Evolutionary conservation across 2,113 vertebrate genomes (phyloP), one percentile per base, ranked within the genome.

Genomic region (Lepidiolamprologus cunningtoni): DNA sequence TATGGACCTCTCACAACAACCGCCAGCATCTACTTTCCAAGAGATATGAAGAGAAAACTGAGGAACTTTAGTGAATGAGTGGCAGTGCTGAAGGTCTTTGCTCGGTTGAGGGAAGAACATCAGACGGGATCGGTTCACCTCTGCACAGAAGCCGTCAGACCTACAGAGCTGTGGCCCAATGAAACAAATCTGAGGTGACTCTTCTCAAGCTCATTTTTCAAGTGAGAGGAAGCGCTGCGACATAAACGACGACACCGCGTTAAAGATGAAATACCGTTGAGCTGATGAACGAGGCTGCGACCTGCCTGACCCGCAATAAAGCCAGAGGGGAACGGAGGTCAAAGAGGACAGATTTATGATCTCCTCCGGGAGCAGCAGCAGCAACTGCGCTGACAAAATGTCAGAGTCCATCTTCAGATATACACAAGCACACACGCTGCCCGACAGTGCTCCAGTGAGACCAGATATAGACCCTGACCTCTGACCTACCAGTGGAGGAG

Each of bases 271-370:
- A 88, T 82, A 87, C 50, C 1, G 63, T 1, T 14, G 13, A 57
- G 81, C 83, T 86, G 86, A 90, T 83, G 78, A 81, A 89, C 17
- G 81, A 92, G 86, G 83, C 83, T 85, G 23, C 9, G 58, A 82
- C 84, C 89, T 82, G 19, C 3, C 12, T 12, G 80, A 92, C 91
- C 87, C 19, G 23, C 83, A 55, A 47, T 89, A 83, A 88, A 89
- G 82, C 52, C 53, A 3, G 50, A 82, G 81, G 81, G 76, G 89
- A 84, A 26, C 35, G 11, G 83, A 87, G 88, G 92, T 91, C 93
- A 87, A 79, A 50, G 66, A 50, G 80, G 88, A 87, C 54, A 10
- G 89, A 92, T 93, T 93, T 93, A 92, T 73, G 80, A 55, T 55
- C 4, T 23, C 57, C 10, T 11, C 8, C 2, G 9, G 53, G 53